Evolutionary conservation across 2,113 vertebrate genomes (phyloP), one percentile per base, ranked within the genome.

Genomic region (Corythornis cristatus): DNA sequence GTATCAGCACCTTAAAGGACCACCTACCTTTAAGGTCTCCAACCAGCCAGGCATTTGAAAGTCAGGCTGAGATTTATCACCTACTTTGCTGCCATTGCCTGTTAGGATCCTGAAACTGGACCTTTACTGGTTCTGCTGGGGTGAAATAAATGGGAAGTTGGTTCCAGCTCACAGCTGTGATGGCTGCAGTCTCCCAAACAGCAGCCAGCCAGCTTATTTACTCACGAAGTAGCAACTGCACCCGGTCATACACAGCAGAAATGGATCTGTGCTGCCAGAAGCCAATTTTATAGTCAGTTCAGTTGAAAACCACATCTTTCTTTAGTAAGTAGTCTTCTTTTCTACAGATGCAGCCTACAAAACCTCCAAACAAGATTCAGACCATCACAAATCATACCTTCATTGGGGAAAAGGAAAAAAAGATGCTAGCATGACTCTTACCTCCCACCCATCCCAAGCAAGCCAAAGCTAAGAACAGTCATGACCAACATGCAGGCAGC

Each of bases 131-230:
- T 51, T 53, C 64, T 57, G 53, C 45, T 61, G 23, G 8, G 23
- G 56, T 57, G 21, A 84, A 82, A 26, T 6, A 21, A 62, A 23
- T 61, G 65, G 26, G 17, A 54, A 64, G 6, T 23, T 18, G 11
- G 61, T 25, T 83, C 83, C 12, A 14, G 31, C 7, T 21, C 15
- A 6, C 28, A 50, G 67, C 46, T 72, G n/a, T 1, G 0, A 33
- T 22, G 18, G 62, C 62, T 68, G 61, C 62, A 35, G 35, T 20
- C 57, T 62, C 53, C 21, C 28, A 37, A 35, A 9, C 0, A 0
- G 13, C 2, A 50, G 29, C 46, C 2, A 50, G 26, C 46, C 19
- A 5, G 22, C 29, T 67, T 16, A 22, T 26, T 80, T 54, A 5
- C 61, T 80, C 25, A 56, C 20, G 58, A 79, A 12, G 43, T 2